Conservation (phyloP, 2,113 vertebrate species). For the Osmerus eperlanus region DNA sequence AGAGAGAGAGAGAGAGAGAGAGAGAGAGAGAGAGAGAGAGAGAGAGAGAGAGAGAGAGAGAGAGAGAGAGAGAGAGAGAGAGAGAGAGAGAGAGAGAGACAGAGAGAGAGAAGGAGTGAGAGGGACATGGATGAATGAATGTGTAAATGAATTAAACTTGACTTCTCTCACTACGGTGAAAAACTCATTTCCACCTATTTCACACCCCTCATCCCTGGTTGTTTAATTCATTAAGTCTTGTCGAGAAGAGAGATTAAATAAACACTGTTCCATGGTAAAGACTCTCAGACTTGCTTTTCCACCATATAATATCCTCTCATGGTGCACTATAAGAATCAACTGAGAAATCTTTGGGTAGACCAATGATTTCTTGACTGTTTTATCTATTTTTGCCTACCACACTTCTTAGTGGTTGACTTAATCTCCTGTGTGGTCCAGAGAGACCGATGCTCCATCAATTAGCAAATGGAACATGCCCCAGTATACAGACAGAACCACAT, state of each 20-base stretch:
- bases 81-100: background rate
- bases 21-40: background rate
- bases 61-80: background rate
- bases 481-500: background rate
- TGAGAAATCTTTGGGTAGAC: too few species aligned
- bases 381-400: too few species aligned
- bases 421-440: too few species aligned
- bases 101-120: background rate
- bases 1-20: background rate
- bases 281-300: too few species aligned
- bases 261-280: background rate
- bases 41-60: background rate
- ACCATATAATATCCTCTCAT: too few species aligned
- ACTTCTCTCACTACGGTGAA: constrained; percentile 22
- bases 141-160: constrained; percentile 45
- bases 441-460: too few species aligned
- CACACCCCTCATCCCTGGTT: constrained; percentile 19
- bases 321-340: too few species aligned
- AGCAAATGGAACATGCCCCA: too few species aligned
- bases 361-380: too few species aligned
- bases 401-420: background rate
- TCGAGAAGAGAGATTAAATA: background rate
- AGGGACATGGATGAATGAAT: constrained; percentile 16
- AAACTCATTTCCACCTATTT: constrained; percentile 48
- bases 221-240: constrained; percentile 28